Evolutionary conservation across 2,797 vertebrate species (phyloP).

Genomic region (Coregonus suidteri): DNA sequence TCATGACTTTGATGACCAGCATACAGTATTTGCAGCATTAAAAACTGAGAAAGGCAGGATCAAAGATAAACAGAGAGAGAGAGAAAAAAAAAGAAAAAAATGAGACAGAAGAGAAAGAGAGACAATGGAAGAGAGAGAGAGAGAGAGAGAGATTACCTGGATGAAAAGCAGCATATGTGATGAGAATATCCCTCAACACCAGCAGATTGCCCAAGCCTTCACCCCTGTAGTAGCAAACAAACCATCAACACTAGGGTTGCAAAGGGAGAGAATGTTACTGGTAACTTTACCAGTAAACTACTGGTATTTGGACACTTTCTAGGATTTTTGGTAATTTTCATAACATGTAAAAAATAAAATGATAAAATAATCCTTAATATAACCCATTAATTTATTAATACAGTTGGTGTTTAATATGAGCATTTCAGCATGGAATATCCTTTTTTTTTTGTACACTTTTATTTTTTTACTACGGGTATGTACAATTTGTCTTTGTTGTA

Average conservation of each 20-base stretch:
- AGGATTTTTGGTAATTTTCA: too few species aligned
- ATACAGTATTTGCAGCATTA: background rate
- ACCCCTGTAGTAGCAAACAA: constrained; percentile 51
- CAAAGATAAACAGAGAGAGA: background rate
- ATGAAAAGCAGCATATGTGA: constrained; percentile 81
- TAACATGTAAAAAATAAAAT: too few species aligned
- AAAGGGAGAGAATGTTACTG: background rate
- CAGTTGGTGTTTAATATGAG: too few species aligned
- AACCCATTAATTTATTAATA: too few species aligned
- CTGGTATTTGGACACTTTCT: too few species aligned
- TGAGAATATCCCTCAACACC: constrained; percentile 77
- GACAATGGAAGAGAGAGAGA: background rate
- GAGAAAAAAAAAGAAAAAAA: background rate
- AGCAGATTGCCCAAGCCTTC: constrained; percentile 76
- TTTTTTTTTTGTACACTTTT: too few species aligned
- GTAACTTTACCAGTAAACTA: too few species aligned
- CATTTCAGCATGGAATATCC: too few species aligned
- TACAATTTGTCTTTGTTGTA: too few species aligned
- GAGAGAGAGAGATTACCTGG: constrained; percentile 64
- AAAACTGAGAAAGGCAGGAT: background rate
- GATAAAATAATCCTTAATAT: too few species aligned
- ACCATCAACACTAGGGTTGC: background rate
- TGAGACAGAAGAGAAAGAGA: background rate
- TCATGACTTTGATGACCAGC: background rate
- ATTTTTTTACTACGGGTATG: too few species aligned